Percentiles rank a stretch among this genome's conserved stretches.
These are phyloP conservation scores for Lissocephala sabroskyi DNA, from an alignment of 2,888 invertebrate genomes.

Conservation along the genomic window DNA sequence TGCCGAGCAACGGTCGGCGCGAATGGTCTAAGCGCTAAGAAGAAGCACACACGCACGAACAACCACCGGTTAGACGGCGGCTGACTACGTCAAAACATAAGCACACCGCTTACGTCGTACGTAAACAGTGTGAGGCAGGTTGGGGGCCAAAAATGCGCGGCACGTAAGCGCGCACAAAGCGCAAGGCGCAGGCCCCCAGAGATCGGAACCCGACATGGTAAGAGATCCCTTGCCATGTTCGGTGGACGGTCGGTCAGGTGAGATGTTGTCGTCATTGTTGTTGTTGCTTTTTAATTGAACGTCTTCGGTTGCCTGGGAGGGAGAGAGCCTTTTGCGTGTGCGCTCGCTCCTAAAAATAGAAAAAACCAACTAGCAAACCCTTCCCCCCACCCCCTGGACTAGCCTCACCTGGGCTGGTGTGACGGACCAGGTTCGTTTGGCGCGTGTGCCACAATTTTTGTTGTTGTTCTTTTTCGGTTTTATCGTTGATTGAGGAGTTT, in stretches of 20 bases:
- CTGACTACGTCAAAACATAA: conserved; percentile 12
- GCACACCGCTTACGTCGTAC: conserved; percentile 30
- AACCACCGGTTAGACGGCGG: conserved; percentile 14
- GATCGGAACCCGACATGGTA: not conserved
- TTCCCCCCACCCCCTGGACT: no score
- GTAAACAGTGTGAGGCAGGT: conserved; percentile 47
- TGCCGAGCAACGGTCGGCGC: conserved; percentile 13
- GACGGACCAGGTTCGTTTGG: conserved; percentile 1
- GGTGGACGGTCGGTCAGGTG: conserved; percentile 33
- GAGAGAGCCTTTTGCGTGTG: not conserved
- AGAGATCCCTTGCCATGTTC: conserved; percentile 26
- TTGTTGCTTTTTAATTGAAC: conserved; percentile 36
- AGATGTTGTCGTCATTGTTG: conserved; percentile 23
- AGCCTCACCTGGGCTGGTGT: no score
- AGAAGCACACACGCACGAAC: conserved; percentile 16
- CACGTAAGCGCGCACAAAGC: not conserved
- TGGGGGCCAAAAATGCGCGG: conserved; percentile 18
- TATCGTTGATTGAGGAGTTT: conserved; percentile 61
- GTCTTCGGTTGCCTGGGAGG: conserved; percentile 16
- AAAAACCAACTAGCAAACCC: no score
- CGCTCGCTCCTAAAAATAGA: conserved; percentile 1
- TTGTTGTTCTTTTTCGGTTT: no score
- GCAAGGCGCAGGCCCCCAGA: not conserved
- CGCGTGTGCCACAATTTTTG: conserved; percentile 59
- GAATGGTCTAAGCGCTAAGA: no score